Percentiles rank a stretch among this genome's conserved stretches.
phyloP scores from a whole-genome alignment of 1,140 invertebrate species.

The Drosophila santomea region DNA sequence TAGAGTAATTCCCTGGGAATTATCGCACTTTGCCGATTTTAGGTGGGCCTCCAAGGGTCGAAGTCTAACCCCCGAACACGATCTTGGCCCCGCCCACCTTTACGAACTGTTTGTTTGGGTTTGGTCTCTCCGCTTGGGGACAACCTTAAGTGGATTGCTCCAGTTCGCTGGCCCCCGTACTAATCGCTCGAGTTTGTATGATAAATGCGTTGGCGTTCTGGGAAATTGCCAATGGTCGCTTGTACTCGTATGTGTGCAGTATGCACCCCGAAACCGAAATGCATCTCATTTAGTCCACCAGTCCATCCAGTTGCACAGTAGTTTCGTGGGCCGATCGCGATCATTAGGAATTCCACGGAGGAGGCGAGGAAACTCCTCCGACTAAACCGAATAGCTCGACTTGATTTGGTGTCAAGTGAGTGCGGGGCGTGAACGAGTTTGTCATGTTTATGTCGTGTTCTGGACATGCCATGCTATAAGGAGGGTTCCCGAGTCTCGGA shows the following conservation, averaged over 20 bases:
- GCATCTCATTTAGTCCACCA: conserved; percentile 42
- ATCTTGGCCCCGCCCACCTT: conserved; percentile 61
- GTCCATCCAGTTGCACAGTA: conserved; percentile 32
- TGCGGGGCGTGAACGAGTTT: conserved; percentile 63
- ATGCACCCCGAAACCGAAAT: conserved; percentile 13
- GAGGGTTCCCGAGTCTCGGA: background rate
- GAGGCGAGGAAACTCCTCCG: conserved; percentile 20
- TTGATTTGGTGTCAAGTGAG: conserved; percentile 68
- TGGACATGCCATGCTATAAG: conserved; percentile 47
- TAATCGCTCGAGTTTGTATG: conserved; percentile 64
- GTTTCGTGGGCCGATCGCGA: conserved; percentile 34
- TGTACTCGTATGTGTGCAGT: conserved; percentile 14
- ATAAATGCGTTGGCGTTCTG: conserved; percentile 81
- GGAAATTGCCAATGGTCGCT: conserved; percentile 72
- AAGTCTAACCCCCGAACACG: conserved; percentile 49
- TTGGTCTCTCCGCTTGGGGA: conserved; percentile 43
- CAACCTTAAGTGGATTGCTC: conserved; percentile 66
- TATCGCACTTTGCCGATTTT: conserved; percentile 59
- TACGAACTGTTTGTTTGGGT: conserved; percentile 27
- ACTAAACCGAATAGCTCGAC: conserved; percentile 1
- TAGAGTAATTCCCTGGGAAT: conserved; percentile 59
- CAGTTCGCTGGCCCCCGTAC: conserved; percentile 53
- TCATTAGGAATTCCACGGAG: conserved; percentile 40
- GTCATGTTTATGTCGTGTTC: conserved; percentile 71
- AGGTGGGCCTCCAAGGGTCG: conserved; percentile 36